Conservation (phyloP, 1,140 invertebrate species). For the Pogonomyrmex barbatus region DNA sequence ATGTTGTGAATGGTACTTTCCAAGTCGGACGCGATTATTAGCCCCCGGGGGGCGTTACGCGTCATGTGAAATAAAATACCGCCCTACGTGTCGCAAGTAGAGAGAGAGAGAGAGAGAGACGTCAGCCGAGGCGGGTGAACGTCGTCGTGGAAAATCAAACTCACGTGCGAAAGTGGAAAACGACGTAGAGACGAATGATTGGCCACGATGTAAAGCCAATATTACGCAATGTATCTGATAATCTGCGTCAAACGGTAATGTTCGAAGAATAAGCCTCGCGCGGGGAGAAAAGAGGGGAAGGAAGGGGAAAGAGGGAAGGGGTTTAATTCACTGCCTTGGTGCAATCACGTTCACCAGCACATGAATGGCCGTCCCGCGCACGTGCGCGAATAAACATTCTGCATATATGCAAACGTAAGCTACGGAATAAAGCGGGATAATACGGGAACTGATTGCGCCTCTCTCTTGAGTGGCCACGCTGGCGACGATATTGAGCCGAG, state of each 20-base stretch:
- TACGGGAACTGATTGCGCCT: constrained; percentile 43
- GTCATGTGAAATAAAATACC: constrained; percentile 1
- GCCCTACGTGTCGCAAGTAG: too few relatives aligned
- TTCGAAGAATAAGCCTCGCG: constrained; percentile 18
- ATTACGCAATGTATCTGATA: constrained; percentile 14
- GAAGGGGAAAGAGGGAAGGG: too few relatives aligned
- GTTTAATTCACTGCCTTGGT: constrained; percentile 44
- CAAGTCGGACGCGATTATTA: constrained; percentile 39
- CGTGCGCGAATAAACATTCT: constrained; percentile 14
- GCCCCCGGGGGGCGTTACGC: background rate
- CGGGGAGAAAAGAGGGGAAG: background rate
- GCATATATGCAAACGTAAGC: constrained; percentile 25
- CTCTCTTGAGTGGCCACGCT: constrained; percentile 35
- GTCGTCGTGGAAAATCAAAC: background rate
- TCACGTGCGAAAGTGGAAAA: background rate
- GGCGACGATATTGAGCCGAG: constrained; percentile 49
- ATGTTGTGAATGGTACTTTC: constrained; percentile 27
- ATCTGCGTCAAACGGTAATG: constrained; percentile 33
- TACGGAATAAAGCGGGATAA: constrained; percentile 53
- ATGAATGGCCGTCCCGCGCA: constrained; percentile 12
- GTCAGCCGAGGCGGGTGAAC: background rate
- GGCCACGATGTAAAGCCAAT: background rate
- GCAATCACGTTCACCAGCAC: constrained; percentile 49
- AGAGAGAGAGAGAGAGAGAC: too few relatives aligned
- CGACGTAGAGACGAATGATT: background rate